A percentile compares a stretch with the other conserved stretches of the same genome.
phyloP scores from a whole-genome alignment of 2,113 vertebrate genomes.

The Ictalurus punctatus region DNA sequence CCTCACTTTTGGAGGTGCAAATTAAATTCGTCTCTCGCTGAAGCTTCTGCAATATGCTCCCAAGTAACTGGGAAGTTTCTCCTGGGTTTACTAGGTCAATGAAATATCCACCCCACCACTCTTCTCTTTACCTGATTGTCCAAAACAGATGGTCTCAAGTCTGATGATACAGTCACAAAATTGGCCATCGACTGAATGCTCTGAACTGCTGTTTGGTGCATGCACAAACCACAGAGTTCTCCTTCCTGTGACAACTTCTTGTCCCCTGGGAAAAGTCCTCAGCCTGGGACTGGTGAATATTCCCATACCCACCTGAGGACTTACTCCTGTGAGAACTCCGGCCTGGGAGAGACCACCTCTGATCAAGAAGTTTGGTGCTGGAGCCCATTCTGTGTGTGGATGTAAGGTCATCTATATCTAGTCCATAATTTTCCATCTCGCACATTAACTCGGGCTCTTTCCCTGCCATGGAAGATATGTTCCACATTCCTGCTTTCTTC shows the following conservation, averaged over 20 bases:
- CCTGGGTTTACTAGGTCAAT: not conserved
- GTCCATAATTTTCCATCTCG: not conserved
- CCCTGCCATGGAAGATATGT: not conserved
- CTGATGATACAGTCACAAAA: no score
- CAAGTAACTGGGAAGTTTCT: not conserved
- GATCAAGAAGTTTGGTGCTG: not conserved
- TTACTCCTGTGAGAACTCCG: no score
- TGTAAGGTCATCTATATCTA: not conserved
- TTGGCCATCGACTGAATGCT: no score
- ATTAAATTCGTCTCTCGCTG: no score
- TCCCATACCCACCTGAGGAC: not conserved
- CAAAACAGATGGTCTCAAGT: not conserved
- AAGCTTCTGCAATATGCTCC: not conserved
- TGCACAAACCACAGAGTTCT: not conserved
- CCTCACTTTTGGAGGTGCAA: not conserved
- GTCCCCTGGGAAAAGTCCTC: not conserved
- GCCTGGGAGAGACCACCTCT: not conserved
- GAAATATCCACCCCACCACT: not conserved
- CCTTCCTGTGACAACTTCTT: not conserved
- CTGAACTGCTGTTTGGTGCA: not conserved
- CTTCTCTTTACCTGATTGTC: not conserved
- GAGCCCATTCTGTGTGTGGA: not conserved
- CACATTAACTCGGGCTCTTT: not conserved
- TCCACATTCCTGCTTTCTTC: not conserved
- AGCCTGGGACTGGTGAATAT: not conserved